phyloP scores from a whole-genome alignment of 1,140 invertebrate species.

The Drosophila quadrilineata region DNA sequence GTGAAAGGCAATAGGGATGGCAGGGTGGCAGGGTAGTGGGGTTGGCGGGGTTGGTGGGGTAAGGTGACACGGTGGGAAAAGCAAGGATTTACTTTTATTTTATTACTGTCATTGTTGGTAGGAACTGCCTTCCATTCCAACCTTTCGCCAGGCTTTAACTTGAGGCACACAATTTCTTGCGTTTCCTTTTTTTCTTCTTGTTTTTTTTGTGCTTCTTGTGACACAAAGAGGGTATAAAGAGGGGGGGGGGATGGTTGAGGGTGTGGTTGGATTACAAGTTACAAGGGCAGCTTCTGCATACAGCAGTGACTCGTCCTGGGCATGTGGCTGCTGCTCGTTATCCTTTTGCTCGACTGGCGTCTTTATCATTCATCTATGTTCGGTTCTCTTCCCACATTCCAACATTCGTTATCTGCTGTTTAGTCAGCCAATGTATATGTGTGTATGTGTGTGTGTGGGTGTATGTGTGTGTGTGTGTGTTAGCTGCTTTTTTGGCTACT shows the following conservation, averaged over 20 bases:
- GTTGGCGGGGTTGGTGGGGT: background rate
- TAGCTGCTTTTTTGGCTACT: conserved; percentile 36
- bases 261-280: too few species aligned
- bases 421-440: conserved; percentile 52
- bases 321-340: conserved; percentile 50
- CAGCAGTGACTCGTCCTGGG: too few species aligned
- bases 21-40: background rate
- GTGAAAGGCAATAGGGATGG: background rate
- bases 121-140: conserved; percentile 26
- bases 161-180: too few species aligned
- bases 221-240: background rate
- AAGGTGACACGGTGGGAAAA: conserved; percentile 34
- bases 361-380: conserved; percentile 67
- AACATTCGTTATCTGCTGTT: conserved; percentile 65
- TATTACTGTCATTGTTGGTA: conserved; percentile 72
- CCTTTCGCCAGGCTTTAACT: conserved; percentile 12
- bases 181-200: too few species aligned
- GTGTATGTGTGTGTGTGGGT: background rate
- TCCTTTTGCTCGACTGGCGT: conserved; percentile 59
- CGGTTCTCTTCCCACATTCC: conserved; percentile 22
- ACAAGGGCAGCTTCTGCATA: too few species aligned
- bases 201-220: background rate
- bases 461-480: conserved; percentile 1
- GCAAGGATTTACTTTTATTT: conserved; percentile 78
- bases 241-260: background rate